A percentile compares a stretch with the other conserved stretches of the same genome.
phyloP scores from a whole-genome alignment of 2,888 invertebrate genomes.

The Margaritifera margaritifera region DNA sequence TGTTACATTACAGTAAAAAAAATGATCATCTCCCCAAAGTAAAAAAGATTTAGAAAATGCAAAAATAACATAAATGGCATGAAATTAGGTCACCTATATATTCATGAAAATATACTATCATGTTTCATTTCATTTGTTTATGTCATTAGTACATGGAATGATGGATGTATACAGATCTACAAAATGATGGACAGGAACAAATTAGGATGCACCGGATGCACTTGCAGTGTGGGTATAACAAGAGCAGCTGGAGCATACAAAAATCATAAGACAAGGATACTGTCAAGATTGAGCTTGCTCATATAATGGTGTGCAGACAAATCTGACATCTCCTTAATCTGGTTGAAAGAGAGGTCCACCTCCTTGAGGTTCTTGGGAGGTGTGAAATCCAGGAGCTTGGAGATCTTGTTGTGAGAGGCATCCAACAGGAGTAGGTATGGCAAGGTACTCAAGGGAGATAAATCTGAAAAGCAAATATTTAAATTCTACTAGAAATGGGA shows the following conservation, averaged over 20 bases:
- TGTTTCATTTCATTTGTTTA: no score
- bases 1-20: no score
- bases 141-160: no score
- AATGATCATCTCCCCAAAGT: no score
- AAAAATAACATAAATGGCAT: no score
- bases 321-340: constrained; percentile 65
- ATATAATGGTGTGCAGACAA: constrained; percentile 67
- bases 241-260: no score
- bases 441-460: constrained; percentile 64
- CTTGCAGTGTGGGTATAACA: no score
- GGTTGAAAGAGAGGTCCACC: constrained; percentile 69
- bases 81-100: no score
- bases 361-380: constrained; percentile 68
- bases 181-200: constrained; percentile 15
- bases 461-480: constrained; percentile 48
- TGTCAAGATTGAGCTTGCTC: constrained; percentile 63
- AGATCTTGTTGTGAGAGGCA: constrained; percentile 70
- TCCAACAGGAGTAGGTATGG: constrained; percentile 66
- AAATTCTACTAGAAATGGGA: no score
- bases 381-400: constrained; percentile 64
- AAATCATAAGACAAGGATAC: constrained; percentile 68
- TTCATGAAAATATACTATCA: no score
- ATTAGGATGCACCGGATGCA: not conserved
- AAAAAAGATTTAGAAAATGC: no score
- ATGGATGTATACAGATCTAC: not conserved